Base-by-base conservation (phyloP, 2,113 vertebrate species). In the Etheostoma spectabile region DNA sequence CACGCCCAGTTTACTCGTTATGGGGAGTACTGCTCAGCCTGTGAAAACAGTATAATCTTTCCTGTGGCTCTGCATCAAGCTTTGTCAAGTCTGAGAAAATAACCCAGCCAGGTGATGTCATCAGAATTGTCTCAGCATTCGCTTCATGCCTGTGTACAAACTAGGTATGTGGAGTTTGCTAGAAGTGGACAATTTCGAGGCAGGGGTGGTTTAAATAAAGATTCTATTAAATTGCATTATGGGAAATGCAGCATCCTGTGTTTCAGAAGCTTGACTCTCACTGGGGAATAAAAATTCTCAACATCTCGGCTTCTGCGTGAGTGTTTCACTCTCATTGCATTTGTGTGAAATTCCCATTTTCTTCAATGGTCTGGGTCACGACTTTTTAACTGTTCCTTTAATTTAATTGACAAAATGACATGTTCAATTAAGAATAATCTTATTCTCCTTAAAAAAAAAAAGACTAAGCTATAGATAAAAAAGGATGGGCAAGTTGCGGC, bases 51-150 rank as follows among this genome's bases (percentile, higher is more conserved):
- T 24, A 3, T 30, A 5, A 16, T 22, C 30, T 33, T 12, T 21
- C 18, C 1, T 38, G 48, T 76, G 33, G 11, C 3, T 35, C 46
- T 62, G 30, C 30, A 13, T 38, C 6, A 24, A n/a, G 16, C 4
- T 49, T 51, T n/a, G 8, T 27, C 14, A 49, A 12, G 38, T 57
- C 57, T 53, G 21, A 70, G 24, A 69, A 60, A 88, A 80, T 60
- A 79, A 76, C n/a, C 62, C 57, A 6, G 52, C 62, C 57, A 8
- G 52, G 49, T 76, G 67, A 87, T n/a, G n/a, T 82, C 75, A 82
- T 77, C 16, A 12, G 13, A 13, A 16, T 80, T 77, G 52, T 65
- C 38, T n/a, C 52, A 13, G 22, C 15, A 57, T n/a, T n/a, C 1
- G 11, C 16, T 27, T 33, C 61, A 56, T 19, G 35, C 35, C 21